These are phyloP conservation scores for Oxycera nigricornis DNA, from an alignment of 2,888 invertebrate genomes.

Conservation along the genomic window DNA sequence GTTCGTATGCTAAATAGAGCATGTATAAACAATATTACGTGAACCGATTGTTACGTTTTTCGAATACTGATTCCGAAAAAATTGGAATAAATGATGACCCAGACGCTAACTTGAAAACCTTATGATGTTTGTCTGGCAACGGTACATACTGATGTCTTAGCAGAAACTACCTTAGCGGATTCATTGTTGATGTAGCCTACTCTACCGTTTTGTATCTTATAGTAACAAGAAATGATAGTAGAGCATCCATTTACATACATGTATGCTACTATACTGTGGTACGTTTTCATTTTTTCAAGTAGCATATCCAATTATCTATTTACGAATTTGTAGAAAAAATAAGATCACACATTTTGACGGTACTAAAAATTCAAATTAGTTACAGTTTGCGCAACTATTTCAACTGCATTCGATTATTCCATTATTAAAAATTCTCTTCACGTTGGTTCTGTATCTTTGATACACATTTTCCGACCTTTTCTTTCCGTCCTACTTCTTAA, in stretches of 20 bases:
- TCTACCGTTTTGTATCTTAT: no score
- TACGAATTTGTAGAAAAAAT: constrained; percentile 41
- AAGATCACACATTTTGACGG: constrained; percentile 43
- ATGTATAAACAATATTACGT: constrained; percentile 45
- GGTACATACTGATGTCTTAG: not conserved
- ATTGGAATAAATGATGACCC: constrained; percentile 30
- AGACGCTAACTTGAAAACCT: constrained; percentile 12
- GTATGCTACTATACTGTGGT: no score
- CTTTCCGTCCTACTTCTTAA: not conserved
- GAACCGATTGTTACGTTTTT: constrained; percentile 45
- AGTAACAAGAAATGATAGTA: no score
- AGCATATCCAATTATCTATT: not conserved
- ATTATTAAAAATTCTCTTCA: not conserved
- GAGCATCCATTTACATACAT: no score
- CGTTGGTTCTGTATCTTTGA: not conserved
- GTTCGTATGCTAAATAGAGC: constrained; percentile 44
- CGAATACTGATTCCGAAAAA: constrained; percentile 42
- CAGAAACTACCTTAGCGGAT: no score
- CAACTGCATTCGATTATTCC: no score
- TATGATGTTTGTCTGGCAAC: not conserved
- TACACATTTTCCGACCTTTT: not conserved
- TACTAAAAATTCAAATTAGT: constrained; percentile 42
- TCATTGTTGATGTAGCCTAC: no score
- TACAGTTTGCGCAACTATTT: no score
- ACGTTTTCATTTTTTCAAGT: constrained; percentile 21